Evolutionary conservation across 2,113 vertebrate species (phyloP), one percentile per base, ranked within the genome.

Genomic region (Macquaria australasica): DNA sequence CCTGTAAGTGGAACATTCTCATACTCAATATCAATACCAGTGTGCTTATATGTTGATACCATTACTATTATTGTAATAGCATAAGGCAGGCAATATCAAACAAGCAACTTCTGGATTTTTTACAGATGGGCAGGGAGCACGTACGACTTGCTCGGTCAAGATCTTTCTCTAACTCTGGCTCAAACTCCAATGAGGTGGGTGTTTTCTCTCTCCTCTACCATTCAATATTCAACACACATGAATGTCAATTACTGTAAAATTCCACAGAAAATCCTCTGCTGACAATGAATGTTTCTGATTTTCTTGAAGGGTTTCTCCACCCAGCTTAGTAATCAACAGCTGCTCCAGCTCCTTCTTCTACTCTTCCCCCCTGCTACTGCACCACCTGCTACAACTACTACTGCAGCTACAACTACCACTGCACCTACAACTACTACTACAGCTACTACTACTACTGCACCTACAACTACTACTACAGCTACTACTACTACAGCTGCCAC

Each of bases 1-100:
- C 91, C 89, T 60, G 93, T 96, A 83, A 86, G 93, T 89, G 25
- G 70, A 45, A 84, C 9, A 50, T 16, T 48, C 1, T 51, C 31
- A 43, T 50, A n/a, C 2, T 55, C 15, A 74, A 1, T 20, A 68
- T 75, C 7, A 25, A 5, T 18, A 31, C 18, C 37, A 34, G 1
- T 64, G 16, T 25, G 68, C 4, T 20, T 41, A 14, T 8, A 4
- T 25, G 25, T 21, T 37, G 4, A 34, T 2, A 11, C 5, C 1
- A 50, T n/a, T 16, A 28, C 14, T 37, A 3, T 25, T 25, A 39
- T 16, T 70, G 8, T 51, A 31, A 75, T 5, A 31, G 5, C 9
- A 7, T 43, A 51, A 50, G 25, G 10, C 3, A 31, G 21, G 0
- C 2, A 25, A 43, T 31, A 16, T 63, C 1, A 53, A 58, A 72